Base-by-base conservation (phyloP, 2,888 invertebrate genomes). In the Carterocephalus palaemon region DNA sequence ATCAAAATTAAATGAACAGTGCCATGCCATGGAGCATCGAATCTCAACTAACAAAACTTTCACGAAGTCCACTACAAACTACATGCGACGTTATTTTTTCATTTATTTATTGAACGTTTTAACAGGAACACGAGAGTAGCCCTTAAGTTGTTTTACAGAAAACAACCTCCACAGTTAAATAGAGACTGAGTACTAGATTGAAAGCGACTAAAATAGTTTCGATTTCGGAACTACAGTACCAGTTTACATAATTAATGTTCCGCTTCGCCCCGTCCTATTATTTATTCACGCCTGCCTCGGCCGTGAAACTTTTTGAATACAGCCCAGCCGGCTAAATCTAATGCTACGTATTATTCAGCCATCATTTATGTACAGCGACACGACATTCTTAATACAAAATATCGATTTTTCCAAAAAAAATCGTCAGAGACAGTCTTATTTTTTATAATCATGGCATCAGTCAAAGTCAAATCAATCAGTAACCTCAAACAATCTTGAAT, bases 281-380 rank as follows among this genome's bases (percentile, higher is more conserved):
- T 62, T 70, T 75, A 75, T 75, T 69, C 60, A 71, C 60, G 58
- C 42, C 39, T 58, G 62, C 52, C 60, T 57, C 63, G 60, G 51
- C 46, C 54, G 53, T 47, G 26, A 51, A 62, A 62, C 54, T 58
- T 65, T 61, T 57, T 56, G 49, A 34, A 48, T 53, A 43, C 50
- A 36, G 43, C 46, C 47, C n/a, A n/a, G n/a, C 39, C 32, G 10
- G 16, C 23, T 24, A 23, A 31, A 16, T 24, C 32, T 36, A 52
- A 58, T 56, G 47, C 54, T 45, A 17, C 8, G 32, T 22, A 13
- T 6, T 7, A 15, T 6, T 32, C 9, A 19, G 32, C n/a, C 10
- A 17, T 17, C 10, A 20, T n/a, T n/a, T n/a, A n/a, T n/a, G n/a
- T n/a, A n/a, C n/a, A n/a, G n/a, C n/a, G n/a, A n/a, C n/a, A n/a